Evolutionary conservation across 64 coral and sea anemone genomes (phyloP).

Genomic region (Astreopora myriophthalma): DNA sequence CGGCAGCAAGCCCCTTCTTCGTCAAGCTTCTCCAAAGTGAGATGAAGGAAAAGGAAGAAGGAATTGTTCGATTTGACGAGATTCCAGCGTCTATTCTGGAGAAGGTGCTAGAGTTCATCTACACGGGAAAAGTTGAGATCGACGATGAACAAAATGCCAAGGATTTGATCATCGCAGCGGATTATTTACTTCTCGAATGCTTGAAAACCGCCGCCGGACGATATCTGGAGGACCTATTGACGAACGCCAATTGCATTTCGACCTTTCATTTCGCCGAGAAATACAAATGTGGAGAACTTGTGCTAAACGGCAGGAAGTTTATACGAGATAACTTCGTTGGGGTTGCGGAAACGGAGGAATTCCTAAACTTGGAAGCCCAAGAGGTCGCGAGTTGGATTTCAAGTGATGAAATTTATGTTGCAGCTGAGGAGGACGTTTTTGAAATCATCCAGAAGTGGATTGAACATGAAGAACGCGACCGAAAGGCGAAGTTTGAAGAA

Average conservation of each 20-base stretch:
- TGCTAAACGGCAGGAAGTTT: not conserved
- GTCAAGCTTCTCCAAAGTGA: not conserved
- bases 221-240: not conserved
- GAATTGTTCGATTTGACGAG: not conserved
- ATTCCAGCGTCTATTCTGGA: not conserved
- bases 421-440: not conserved
- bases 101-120: not conserved
- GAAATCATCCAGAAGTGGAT: not conserved
- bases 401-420: not conserved
- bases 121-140: not conserved
- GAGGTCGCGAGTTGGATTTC: not conserved
- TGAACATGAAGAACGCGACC: not conserved
- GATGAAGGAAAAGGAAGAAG: constrained; percentile 35
- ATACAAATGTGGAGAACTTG: not conserved
- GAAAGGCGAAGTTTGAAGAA: not conserved
- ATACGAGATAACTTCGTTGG: not conserved
- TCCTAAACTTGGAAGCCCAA: not conserved
- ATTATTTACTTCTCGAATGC: not conserved
- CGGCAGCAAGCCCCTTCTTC: constrained; percentile 1
- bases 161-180: not conserved
- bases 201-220: not conserved
- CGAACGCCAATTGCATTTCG: not conserved
- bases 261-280: not conserved
- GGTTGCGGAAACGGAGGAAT: not conserved
- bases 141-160: not conserved